Conservation (phyloP, 2,797 vertebrate species). For the Argyrosomus regius region DNA sequence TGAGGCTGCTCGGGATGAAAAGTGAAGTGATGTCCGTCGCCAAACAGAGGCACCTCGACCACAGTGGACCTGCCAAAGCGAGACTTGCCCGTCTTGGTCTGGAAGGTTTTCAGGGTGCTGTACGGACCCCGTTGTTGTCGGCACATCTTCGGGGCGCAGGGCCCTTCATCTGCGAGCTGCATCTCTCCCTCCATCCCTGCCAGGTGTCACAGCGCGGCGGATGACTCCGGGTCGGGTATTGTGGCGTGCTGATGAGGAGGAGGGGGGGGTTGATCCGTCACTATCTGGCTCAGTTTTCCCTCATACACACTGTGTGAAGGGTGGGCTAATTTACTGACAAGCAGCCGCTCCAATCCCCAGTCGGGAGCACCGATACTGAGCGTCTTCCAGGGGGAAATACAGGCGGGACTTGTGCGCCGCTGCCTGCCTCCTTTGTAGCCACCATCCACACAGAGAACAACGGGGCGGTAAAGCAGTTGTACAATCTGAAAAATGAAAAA, state of each 20-base stretch:
- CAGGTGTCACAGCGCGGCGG: conserved; percentile 64
- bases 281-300: conserved; percentile 80
- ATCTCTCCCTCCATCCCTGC: conserved; percentile 91
- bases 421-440: conserved; percentile 68
- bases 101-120: conserved; percentile 92
- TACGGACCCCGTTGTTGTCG: conserved; percentile 91
- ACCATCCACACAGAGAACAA: conserved; percentile 64
- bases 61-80: conserved; percentile 93
- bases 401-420: conserved; percentile 80
- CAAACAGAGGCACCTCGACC: conserved; percentile 91
- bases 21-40: conserved; percentile 86
- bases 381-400: conserved; percentile 78
- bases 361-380: conserved; percentile 70
- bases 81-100: conserved; percentile 88
- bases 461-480: conserved; percentile 53
- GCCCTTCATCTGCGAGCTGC: conserved; percentile 92
- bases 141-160: conserved; percentile 91
- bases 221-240: conserved; percentile 57
- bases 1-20: conserved; percentile 81
- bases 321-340: conserved; percentile 92
- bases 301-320: conserved; percentile 71
- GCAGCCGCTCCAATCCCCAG: conserved; percentile 93
- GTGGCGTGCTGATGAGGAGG: conserved; percentile 61
- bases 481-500: conserved; percentile 40
- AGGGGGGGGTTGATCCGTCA: conserved; percentile 66